Evolutionary conservation across 35 echinoderm and acorn worm genomes (phyloP), one percentile per base, ranked within the genome.

Genomic region (Lytechinus variegatus): DNA sequence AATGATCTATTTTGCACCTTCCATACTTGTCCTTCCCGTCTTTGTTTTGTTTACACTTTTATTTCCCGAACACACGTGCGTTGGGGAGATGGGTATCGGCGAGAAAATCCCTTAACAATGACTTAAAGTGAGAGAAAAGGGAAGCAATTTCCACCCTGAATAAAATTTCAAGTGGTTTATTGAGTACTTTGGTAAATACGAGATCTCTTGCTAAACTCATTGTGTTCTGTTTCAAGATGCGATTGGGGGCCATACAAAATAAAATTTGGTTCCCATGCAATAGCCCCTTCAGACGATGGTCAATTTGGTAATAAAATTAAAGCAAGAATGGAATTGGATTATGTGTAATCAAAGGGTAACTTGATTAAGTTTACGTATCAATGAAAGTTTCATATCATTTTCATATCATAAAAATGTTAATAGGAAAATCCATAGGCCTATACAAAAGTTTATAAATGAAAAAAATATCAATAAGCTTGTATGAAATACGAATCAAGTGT

Each of bases 131-230:
- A 93, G 92, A 93, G 54, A 57, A 93, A 93, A 93, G 55, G 92
- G 92, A 93, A 93, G 92, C 92, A 93, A 93, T 93, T 93, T 93
- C 7, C 92, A 54, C 92, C 92, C 52, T 93, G 92, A 93, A 93
- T 93, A 57, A 55, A 57, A 57, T 54, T 57, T 93, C 54, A 57
- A 93, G 92, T 93, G 92, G 27, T 57, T 57, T 53, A 13, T 93
- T 57, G 92, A 93, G 92, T 44, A 93, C 92, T 93, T 93, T 93
- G 55, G 92, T 54, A 93, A 93, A 93, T 54, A 93, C 66, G 19
- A 79, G 66, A 79, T 90, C 29, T 90, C 29, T 11, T 27, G 28
- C 88, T 90, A 90, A 54, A 90, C 88, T 90, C 52, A 54, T 90
- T 90, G 28, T 90, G 27, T 21, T 44, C 27, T 90, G 88, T 90